Conservation (phyloP, 2,888 invertebrate genomes). For the Crocallis elinguaria region DNA sequence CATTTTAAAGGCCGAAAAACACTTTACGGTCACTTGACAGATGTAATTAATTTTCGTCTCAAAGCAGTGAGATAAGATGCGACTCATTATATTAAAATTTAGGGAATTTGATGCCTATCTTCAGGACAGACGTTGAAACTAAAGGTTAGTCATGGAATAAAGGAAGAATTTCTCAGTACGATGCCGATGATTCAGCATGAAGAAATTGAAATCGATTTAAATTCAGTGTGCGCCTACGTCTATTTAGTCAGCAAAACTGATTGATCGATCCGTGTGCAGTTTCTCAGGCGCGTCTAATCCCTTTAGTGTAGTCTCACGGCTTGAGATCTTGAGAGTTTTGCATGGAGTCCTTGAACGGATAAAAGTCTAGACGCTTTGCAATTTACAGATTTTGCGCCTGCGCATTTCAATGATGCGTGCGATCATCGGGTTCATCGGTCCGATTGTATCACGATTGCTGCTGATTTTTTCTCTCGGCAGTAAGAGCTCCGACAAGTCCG, state of each 20-base stretch:
- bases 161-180: slow-evolving; percentile 8
- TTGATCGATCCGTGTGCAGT: slow-evolving; percentile 18
- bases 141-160: slow-evolving; percentile 28
- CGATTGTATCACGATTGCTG: slow-evolving; percentile 57
- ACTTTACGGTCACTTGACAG: slow-evolving; percentile 27
- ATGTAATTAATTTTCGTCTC: slow-evolving; percentile 35
- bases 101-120: slow-evolving; percentile 34
- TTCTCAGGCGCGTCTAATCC: slow-evolving; percentile 66
- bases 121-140: slow-evolving; percentile 11
- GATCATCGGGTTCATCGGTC: slow-evolving; percentile 75
- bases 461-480: slow-evolving; percentile 57
- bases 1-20: slow-evolving; percentile 24
- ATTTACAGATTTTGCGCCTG: slow-evolving; percentile 77
- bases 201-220: slow-evolving; percentile 10
- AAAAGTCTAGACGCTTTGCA: slow-evolving; percentile 76
- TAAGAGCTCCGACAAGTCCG: slow-evolving; percentile 58
- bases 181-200: slow-evolving; percentile 12
- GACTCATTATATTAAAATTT: slow-evolving; percentile 28
- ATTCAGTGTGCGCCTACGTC: slow-evolving; percentile 51
- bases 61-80: slow-evolving; percentile 23
- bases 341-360: slow-evolving; percentile 64
- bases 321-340: slow-evolving; percentile 55
- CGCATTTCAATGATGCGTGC: slow-evolving; percentile 78
- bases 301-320: slow-evolving; percentile 45
- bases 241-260: slow-evolving; percentile 56